Evolutionary conservation across 2,797 vertebrate genomes (phyloP).

Genomic region (Coregonus ussuriensis): DNA sequence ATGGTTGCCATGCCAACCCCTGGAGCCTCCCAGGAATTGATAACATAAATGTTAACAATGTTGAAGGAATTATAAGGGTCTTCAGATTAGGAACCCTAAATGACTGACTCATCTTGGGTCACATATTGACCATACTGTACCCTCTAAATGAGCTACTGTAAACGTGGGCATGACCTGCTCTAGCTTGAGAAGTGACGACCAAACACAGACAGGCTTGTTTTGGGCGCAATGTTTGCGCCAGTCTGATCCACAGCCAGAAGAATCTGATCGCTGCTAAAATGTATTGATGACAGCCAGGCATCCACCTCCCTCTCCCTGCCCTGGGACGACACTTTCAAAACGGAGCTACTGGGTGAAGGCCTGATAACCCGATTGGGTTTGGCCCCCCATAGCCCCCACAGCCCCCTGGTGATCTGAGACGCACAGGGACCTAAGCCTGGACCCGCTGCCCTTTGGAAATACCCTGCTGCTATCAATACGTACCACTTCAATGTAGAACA

Average conservation of each 20-base stretch:
- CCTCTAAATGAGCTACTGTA: background rate
- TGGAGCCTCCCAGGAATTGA: background rate
- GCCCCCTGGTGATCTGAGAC: too few relatives aligned
- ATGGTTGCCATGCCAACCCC: background rate
- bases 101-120: background rate
- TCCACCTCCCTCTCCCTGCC: background rate
- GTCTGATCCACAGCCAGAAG: conserved; percentile 1
- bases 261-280: conserved; percentile 8
- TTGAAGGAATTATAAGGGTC: too few relatives aligned
- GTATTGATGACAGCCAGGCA: conserved; percentile 12
- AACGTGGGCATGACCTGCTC: background rate
- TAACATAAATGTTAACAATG: too few relatives aligned
- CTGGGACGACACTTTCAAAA: conserved; percentile 46
- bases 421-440: too few relatives aligned
- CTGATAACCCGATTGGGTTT: conserved; percentile 53
- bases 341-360: conserved; percentile 40
- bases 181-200: background rate
- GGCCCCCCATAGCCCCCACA: too few relatives aligned
- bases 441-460: too few relatives aligned
- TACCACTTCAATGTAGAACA: too few relatives aligned
- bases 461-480: too few relatives aligned
- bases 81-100: background rate
- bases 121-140: background rate
- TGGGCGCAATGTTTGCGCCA: conserved; percentile 11
- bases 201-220: background rate